Evolutionary conservation across 2,113 vertebrate genomes (phyloP), one percentile per base, ranked within the genome.

Genomic region (Lethenteron reissneri): DNA sequence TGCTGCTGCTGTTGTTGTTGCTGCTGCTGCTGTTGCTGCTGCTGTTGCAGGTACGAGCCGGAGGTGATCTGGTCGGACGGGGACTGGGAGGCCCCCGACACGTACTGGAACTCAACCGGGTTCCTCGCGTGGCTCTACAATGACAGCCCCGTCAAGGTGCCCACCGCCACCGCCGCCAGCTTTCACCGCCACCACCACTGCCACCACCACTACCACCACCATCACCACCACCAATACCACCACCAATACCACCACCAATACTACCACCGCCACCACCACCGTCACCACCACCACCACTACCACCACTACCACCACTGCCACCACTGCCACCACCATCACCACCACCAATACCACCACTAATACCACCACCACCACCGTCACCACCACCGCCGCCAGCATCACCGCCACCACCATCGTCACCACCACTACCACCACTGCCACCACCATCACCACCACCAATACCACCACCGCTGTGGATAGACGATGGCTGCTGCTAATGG

Each of bases 91-190:
- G 83, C 86, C 15, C 86, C 90, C 0, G 88, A 90, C 69, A 81
- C 85, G 0, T 99, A 99, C 78, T 99, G 94, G 94, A 97, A 97
- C 76, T 89, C 94, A 11, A 96, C 91, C 0, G 70, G 77, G 12
- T 96, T 99, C 76, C 83, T 99, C 70, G 83, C 92, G 73, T 99
- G 94, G 94, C 87, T 99, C 60, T 99, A 99, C 75, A 99, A 90
- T 1, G 85, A 94, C 5, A 99, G 92, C 75, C 94, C 94, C 0
- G 82, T 99, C 70, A 97, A 89, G 83, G 94, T 91, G 78, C 17
- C 58, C 56, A 3, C 21, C 25, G 8, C 2, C 25, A 9, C 64
- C 17, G 6, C 5, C 60, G 5, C 5, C 17, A 14, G 17, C 17
- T 19, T 19, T 3, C 60, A 64, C 17, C 60, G 4, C 60, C 17